Evolutionary conservation across 2,888 invertebrate species (phyloP).

Genomic region (Thymelicus acteon): DNA sequence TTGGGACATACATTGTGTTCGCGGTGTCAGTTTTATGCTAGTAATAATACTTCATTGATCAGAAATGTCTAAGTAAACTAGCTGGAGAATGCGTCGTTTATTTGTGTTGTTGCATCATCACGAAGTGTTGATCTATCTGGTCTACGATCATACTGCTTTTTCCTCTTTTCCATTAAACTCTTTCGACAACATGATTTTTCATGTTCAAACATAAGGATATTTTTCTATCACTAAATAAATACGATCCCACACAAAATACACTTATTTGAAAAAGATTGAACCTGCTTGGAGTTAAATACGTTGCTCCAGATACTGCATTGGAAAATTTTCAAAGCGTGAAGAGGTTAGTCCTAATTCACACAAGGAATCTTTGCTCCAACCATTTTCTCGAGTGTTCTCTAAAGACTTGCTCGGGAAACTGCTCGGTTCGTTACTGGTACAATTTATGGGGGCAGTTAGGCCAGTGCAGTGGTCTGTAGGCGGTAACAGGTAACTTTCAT

Average conservation of each 20-base stretch:
- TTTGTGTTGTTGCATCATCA: no score
- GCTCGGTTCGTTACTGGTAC: constrained; percentile 61
- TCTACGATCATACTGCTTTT: no score
- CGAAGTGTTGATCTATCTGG: no score
- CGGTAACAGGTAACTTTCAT: constrained; percentile 58
- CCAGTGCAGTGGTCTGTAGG: constrained; percentile 58
- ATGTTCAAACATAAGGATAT: no score
- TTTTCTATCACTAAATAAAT: neutral
- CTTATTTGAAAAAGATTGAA: neutral
- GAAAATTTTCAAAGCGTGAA: constrained; percentile 26
- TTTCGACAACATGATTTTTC: no score
- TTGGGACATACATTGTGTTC: no score
- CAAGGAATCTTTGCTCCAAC: constrained; percentile 63
- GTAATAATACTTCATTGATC: no score
- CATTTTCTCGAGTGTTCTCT: constrained; percentile 63
- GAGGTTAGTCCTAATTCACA: constrained; percentile 60
- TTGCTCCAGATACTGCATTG: neutral
- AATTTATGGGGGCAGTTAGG: constrained; percentile 73
- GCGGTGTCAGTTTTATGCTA: no score
- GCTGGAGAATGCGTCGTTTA: no score
- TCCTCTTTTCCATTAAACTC: no score
- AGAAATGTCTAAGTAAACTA: no score
- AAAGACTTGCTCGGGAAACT: constrained; percentile 66
- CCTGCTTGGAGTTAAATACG: neutral
- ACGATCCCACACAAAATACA: neutral